Base-by-base conservation (phyloP, 2,797 vertebrate genomes). In the Sibirionetta formosa region DNA sequence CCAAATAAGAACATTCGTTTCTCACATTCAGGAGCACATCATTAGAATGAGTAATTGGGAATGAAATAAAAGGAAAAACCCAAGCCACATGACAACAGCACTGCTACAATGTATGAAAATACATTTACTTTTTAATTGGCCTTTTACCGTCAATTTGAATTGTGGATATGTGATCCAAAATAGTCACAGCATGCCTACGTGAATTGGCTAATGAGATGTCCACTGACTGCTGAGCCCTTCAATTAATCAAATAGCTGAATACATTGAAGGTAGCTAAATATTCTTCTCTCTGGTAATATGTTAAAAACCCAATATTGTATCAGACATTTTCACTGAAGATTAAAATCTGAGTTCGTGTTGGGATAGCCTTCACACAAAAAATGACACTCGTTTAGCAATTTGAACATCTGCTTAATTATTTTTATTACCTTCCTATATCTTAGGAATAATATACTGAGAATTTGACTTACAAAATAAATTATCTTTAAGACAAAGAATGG, bases 171-270 rank as follows among this genome's bases (percentile, higher is more conserved):
- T 77, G 91, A 97, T 95, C 96, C 95, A 82, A 94, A 97, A 94
- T 81, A 97, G 93, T 97, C 98, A 97, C 92, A 96, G 95, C 95
- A 97, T 91, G 97, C 44, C 92, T 90, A 87, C 7, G 1, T 91
- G 97, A 96, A 97, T 83, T 95, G 94, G 95, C 94, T 98, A 98
- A 98, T 97, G 97, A 98, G 97, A 97, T 97, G 94, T 97, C 97
- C 95, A 6, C 94, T 98, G 93, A 97, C 94, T 95, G 96, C 94
- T 76, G 53, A 96, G 86, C 69, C 77, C 77, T 93, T 95, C 94
- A 96, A 89, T 97, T 98, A 97, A 97, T 97, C 97, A 98, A 94
- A 92, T 75, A 85, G 78, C 93, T 97, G 87, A 90, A 86, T 93
- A 96, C 80, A 82, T 58, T 86, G 76, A 97, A 96, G 66, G 82